Percentiles rank a stretch among this genome's conserved stretches.
Evolutionary conservation across 2,888 invertebrate species (phyloP).

Genomic region (Exephanes ischioxanthus): DNA sequence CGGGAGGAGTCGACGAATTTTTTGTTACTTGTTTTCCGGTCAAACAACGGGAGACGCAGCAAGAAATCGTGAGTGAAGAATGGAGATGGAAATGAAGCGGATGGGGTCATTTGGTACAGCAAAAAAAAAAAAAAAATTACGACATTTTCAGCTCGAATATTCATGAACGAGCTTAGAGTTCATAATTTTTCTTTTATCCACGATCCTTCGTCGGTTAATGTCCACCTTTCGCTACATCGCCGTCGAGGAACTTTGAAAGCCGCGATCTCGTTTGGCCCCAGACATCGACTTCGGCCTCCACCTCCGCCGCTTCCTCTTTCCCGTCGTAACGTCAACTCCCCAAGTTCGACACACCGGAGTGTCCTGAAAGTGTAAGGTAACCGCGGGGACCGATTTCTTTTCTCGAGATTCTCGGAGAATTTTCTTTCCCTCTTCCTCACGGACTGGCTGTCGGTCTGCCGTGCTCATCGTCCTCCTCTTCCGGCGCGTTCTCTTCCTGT

Average conservation of each 20-base stretch:
- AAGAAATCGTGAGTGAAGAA: constrained; percentile 42
- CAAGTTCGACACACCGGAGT: constrained; percentile 57
- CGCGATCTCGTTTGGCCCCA: background rate
- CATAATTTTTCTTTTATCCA: constrained; percentile 62
- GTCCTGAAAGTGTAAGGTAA: constrained; percentile 59
- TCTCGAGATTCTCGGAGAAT: constrained; percentile 60
- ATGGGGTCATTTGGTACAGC: background rate
- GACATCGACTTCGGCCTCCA: background rate
- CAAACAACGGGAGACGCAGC: constrained; percentile 39
- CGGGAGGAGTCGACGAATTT: constrained; percentile 31
- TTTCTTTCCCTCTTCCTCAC: constrained; percentile 37
- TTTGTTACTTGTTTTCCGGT: constrained; percentile 23
- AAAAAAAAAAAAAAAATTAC: constrained; percentile 8
- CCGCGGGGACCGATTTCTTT: constrained; percentile 69
- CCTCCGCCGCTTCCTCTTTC: constrained; percentile 35
- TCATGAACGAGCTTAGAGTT: constrained; percentile 59
- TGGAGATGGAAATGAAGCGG: constrained; percentile 22
- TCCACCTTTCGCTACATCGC: constrained; percentile 58
- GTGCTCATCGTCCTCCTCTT: constrained; percentile 17
- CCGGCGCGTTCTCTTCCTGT: constrained; percentile 17
- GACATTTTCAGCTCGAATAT: constrained; percentile 61
- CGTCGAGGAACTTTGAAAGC: constrained; percentile 54
- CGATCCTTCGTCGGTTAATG: constrained; percentile 51
- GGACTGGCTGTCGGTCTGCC: constrained; percentile 50
- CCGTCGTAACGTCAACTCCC: constrained; percentile 51